These are phyloP conservation scores for Trematomus loennbergii DNA, from an alignment of 2,113 vertebrate species.

Conservation along the genomic window DNA sequence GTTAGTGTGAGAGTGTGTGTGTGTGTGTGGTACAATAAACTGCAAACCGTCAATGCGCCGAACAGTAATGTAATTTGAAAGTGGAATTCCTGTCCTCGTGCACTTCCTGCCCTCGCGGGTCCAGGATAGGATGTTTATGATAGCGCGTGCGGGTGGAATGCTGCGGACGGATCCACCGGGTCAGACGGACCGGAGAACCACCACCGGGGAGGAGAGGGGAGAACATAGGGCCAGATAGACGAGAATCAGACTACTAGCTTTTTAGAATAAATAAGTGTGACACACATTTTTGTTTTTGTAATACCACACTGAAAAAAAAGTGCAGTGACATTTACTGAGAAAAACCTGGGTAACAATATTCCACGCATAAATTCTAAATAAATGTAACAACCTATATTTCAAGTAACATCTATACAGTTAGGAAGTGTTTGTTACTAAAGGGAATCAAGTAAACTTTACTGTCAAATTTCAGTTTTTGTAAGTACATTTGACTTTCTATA, in stretches of 20 bases:
- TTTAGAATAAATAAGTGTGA: not conserved
- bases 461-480: no score
- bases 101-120: conserved; percentile 81
- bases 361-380: no score
- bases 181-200: conserved; percentile 70
- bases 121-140: conserved; percentile 83
- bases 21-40: conserved; percentile 30
- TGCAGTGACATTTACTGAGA: no score
- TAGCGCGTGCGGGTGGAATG: conserved; percentile 81
- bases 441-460: no score
- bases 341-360: no score
- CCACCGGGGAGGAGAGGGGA: conserved; percentile 12
- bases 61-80: conserved; percentile 76
- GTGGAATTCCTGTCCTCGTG: conserved; percentile 80
- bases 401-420: no score
- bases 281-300: not conserved
- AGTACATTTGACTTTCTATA: no score
- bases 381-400: no score
- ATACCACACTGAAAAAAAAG: not conserved
- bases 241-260: not conserved
- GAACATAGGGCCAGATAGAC: not conserved
- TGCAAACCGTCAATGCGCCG: conserved; percentile 44
- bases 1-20: not conserved
- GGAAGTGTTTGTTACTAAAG: no score
- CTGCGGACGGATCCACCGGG: conserved; percentile 75